phyloP scores from a whole-genome alignment of 2,113 vertebrate genomes.

The Eurystomus gularis region DNA sequence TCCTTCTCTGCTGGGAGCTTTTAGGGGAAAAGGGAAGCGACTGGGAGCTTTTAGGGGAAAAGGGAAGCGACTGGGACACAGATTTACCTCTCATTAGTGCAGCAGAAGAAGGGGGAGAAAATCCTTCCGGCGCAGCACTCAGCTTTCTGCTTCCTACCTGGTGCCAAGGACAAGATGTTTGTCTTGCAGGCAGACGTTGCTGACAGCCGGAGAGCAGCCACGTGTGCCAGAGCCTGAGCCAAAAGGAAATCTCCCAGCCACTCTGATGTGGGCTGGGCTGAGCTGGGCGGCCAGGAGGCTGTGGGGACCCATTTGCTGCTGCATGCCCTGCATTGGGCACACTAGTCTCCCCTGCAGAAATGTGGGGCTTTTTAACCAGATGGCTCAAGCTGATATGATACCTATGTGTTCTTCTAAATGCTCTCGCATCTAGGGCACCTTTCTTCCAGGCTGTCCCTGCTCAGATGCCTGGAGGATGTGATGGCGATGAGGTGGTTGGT shows the following conservation, averaged over 20 bases:
- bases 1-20: background rate
- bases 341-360: background rate
- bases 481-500: background rate
- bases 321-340: background rate
- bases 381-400: background rate
- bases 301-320: background rate
- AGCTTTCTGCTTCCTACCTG: background rate
- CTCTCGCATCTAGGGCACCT: background rate
- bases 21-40: background rate
- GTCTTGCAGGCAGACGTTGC: background rate
- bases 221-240: background rate
- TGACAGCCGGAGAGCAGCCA: background rate
- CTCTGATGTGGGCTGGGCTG: accelerated
- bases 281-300: background rate
- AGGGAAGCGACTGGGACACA: background rate
- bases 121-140: background rate
- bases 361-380: accelerated
- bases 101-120: background rate
- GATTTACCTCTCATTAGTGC: background rate
- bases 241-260: background rate
- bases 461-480: background rate
- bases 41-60: background rate
- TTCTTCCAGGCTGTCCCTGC: background rate
- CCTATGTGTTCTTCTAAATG: background rate
- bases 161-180: constrained; percentile 38